A percentile compares a stretch with the other conserved stretches of the same genome.
Evolutionary conservation across 2,113 vertebrate species (phyloP).

Genomic region (Pelecanoides urinatrix): DNA sequence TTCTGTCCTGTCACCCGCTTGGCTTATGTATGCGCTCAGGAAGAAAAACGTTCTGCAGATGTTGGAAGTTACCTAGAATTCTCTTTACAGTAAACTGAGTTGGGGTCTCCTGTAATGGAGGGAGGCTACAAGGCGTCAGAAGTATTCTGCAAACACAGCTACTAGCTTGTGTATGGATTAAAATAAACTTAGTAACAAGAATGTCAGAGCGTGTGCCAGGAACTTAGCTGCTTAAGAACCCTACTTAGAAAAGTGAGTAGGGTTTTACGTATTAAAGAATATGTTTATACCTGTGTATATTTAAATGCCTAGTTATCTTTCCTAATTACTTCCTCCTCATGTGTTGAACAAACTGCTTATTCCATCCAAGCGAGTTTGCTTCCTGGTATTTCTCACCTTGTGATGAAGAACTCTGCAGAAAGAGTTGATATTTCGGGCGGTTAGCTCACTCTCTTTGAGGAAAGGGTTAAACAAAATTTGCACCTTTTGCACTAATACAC

Average conservation of each 20-base stretch:
- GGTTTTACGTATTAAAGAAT: background rate
- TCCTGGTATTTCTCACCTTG: background rate
- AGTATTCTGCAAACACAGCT: background rate
- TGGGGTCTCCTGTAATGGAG: background rate
- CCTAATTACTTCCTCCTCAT: background rate
- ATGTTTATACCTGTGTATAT: background rate
- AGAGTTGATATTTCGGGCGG: rapidly evolving
- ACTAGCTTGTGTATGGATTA: background rate
- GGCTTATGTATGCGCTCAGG: rapidly evolving
- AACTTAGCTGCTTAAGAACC: background rate
- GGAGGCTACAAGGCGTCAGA: background rate
- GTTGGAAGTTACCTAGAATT: background rate
- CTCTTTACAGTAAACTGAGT: background rate
- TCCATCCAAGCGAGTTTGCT: background rate
- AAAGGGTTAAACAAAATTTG: background rate
- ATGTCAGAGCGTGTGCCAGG: background rate
- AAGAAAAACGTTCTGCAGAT: background rate
- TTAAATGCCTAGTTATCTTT: background rate
- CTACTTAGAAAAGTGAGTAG: background rate
- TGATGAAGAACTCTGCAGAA: background rate
- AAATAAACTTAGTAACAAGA: background rate
- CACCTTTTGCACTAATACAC: background rate
- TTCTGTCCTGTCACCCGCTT: background rate
- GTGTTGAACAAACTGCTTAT: background rate
- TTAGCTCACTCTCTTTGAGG: background rate